phyloP scores from a whole-genome alignment of 2,113 vertebrate genomes.

The Damaliscus lunatus region DNA sequence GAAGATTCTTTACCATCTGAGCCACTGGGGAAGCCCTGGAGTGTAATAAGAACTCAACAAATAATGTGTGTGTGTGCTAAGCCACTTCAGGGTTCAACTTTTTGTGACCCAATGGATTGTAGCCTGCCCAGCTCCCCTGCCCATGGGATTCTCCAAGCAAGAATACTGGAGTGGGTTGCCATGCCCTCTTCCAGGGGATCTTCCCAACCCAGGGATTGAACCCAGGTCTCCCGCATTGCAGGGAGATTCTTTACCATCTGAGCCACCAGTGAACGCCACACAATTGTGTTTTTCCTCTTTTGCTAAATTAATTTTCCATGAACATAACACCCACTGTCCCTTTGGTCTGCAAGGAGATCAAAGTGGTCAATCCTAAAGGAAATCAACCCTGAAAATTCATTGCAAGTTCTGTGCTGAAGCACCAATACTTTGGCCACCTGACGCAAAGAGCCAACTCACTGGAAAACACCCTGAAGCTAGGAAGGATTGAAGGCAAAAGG shows the following conservation, averaged over 20 bases:
- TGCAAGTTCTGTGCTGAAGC: not conserved
- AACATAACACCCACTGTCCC: not conserved
- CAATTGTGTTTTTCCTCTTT: not conserved
- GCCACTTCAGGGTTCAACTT: not conserved
- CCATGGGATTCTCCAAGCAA: not conserved
- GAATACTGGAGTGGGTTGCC: not conserved
- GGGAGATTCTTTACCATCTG: not conserved
- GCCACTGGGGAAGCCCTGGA: not conserved
- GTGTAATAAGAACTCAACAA: not conserved
- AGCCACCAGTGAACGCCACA: not conserved
- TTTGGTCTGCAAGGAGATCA: not conserved
- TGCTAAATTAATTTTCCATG: not conserved
- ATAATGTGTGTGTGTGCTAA: not conserved
- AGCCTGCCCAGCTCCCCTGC: not conserved
- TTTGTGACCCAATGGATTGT: not conserved
- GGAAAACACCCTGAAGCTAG: not conserved
- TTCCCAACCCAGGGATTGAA: not conserved
- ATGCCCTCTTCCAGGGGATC: not conserved
- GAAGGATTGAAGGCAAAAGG: not conserved
- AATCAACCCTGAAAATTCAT: not conserved
- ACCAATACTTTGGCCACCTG: not conserved
- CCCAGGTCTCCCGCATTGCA: not conserved
- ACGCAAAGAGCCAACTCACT: not conserved
- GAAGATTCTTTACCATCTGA: not conserved
- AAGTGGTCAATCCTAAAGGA: not conserved